Evolutionary conservation across 2,888 invertebrate species (phyloP), one percentile per base, ranked within the genome.

Genomic region (Alentia gelatinosa): DNA sequence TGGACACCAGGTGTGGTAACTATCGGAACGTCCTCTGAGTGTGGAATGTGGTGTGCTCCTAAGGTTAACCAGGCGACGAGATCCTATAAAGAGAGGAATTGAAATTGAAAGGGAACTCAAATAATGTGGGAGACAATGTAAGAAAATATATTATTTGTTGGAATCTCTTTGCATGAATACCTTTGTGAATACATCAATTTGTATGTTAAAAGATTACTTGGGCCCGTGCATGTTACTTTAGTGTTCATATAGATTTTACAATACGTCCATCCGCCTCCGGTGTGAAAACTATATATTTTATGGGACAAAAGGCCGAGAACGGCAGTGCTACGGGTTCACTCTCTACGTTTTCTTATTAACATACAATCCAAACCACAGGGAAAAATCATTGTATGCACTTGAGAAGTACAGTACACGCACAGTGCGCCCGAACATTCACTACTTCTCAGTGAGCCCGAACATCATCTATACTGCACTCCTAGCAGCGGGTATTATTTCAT

Each of bases 51-150:
- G 75, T 94, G 94, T 0, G 94, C 93, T 7, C 95, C 95, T 19
- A 95, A 92, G 0, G 95, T 95, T 19, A 95, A 93, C 95, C 95
- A 95, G 3, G 95, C 93, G 26, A 95, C 95, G 50, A 95, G 92
- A 90, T 95, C 86, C 86, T 86, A 39, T 39, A 26, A 86, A 26
- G 30, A 42, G 30, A 86, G n/a, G 19, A n/a, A 37, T 37, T 35
- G 5, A 83, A 15, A 7, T 83, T 40, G 7, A 47, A 7, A 47
- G 47, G 47, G 9, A 47, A 47, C 19, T 47, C 47, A 7, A 7
- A 47, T 12, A 47, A 47, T 47, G 19, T 47, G 47, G 19, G n/a
- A n/a, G n/a, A n/a, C n/a, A n/a, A n/a, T n/a, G n/a, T n/a, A n/a
- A n/a, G n/a, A n/a, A n/a, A n/a, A n/a, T n/a, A n/a, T n/a, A n/a